Base-by-base conservation (phyloP, 2,888 invertebrate species). In the Lysandra coridon region DNA sequence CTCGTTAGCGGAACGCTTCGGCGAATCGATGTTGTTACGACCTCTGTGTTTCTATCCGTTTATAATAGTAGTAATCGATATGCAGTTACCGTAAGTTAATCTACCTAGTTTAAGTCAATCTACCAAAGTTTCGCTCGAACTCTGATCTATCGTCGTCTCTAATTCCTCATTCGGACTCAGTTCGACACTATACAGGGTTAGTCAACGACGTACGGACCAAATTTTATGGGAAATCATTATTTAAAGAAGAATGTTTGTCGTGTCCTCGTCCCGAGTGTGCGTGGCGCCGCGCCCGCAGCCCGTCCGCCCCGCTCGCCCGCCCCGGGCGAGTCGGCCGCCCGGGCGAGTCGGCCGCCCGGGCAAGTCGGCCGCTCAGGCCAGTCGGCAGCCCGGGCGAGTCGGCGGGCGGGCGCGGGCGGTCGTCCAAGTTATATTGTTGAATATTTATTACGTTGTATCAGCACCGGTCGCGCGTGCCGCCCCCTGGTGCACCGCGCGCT, bases 71-170 rank as follows among this genome's bases (percentile, higher is more conserved):
- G 87, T 91, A 88, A 90, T 89, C 86, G 86, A 88, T 90, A 88
- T 86, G 89, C 93, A 93, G 93, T 94, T 93, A 93, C 93, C 93
- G 90, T 93, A 93, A 92, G 89, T 91, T 91, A 91, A 91, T 89
- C 87, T 89, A 88, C 85, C 89, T 92, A 92, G 92, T 90, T 88
- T 90, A 94, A 91, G 89, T 90, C 87, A 92, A 91, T 90, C 88
- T 90, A 92, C 92, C 93, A 92, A 93, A 93, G 92, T 89, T 89
- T 90, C 89, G 89, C 88, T 89, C 84, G 88, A 87, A 86, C 85
- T 88, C 87, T 86, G 89, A 87, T 87, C 87, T 87, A 85, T 85
- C 86, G 87, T 87, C 87, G 89, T 88, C 85, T 89, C 87, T 86
- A 85, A 88, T 87, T 86, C 87, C 86, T 87, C 87, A 84, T 81